phyloP scores from a whole-genome alignment of 2,797 vertebrate species.

The Darevskia mixta region DNA sequence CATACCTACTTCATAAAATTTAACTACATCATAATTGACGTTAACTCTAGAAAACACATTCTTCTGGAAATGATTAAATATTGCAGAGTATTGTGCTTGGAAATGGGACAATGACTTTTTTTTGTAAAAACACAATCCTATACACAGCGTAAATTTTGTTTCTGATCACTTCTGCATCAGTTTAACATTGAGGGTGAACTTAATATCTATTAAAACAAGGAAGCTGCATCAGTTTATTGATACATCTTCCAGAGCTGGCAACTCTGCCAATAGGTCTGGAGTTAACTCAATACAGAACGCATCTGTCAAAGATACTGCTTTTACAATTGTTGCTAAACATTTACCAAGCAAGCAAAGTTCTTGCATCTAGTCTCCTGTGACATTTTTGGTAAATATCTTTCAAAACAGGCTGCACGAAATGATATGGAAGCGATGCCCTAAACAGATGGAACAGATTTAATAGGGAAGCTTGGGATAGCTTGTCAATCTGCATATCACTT shows the following conservation, averaged over 20 bases:
- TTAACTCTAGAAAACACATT: not conserved
- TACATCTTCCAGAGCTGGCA: not conserved
- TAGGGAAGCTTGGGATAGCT: slow-evolving; percentile 36
- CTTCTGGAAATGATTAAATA: slow-evolving; percentile 2
- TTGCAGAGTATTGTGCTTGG: not conserved
- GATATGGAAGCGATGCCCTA: not conserved
- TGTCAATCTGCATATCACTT: not conserved
- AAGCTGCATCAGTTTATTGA: not conserved
- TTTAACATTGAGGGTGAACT: not conserved
- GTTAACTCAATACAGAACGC: slow-evolving; percentile 1
- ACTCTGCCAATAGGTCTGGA: not conserved
- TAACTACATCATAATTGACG: not conserved
- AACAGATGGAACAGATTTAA: slow-evolving; percentile 28
- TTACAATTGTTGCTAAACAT: slow-evolving; percentile 28
- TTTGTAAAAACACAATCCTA: too few species aligned
- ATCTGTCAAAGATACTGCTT: slow-evolving; percentile 11
- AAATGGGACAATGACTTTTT: too few species aligned
- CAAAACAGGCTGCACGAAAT: not conserved
- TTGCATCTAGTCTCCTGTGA: slow-evolving; percentile 33
- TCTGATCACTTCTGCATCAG: not conserved
- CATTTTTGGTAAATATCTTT: slow-evolving; percentile 28
- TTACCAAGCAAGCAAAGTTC: slow-evolving; percentile 3
- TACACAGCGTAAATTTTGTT: too few species aligned
- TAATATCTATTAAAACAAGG: not conserved
- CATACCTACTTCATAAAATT: not conserved